Base-by-base conservation (phyloP, 2,113 vertebrate species). In the Laticauda laticaudata region DNA sequence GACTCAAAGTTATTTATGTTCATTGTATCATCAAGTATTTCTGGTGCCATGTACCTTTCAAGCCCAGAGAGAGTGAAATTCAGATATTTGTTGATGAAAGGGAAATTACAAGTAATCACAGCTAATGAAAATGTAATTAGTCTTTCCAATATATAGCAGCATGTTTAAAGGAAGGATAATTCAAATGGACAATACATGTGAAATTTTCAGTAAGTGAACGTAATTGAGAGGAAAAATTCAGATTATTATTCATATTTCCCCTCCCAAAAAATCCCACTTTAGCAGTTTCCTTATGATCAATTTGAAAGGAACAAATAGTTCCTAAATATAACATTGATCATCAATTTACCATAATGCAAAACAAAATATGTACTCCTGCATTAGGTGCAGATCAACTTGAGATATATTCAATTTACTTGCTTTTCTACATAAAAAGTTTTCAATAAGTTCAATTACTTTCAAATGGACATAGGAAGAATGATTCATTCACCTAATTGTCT, bases 11-110 rank as follows among this genome's bases (percentile, higher is more conserved):
- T 98, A 97, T 91, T 98, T 56, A 91, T 97, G 97, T 99, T 99
- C 97, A 99, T 99, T 0, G 96, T 97, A 7, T 99, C 99, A 20
- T 99, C 99, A 93, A 99, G 98, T 95, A 99, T 98, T 97, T 99
- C 99, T 4, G 99, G 99, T 94, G 99, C 98, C 99, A 99, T 99
- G 91, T 99, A 99, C 98, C 99, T 99, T 90, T 0, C 86, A 95
- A 98, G 95, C 8, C 93, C 3, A 95, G 39, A 51, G 8, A 86
- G 34, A 55, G 1, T 87, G 6, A 0, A 85, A 11, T 4, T 86
- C 51, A 45, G 14, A 29, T 56, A 55, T 87, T 92, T 93, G 45
- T 34, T 55, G 59, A 57, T 57, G 53, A 18, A 51, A 53, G 3
- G 18, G 24, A 81, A 91, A 91, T 53, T 1, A 29, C 23, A 18